Percentiles rank a stretch among this genome's conserved stretches.
Conservation (phyloP, 2,797 vertebrate species). For the Tenualosa ilisha region DNA sequence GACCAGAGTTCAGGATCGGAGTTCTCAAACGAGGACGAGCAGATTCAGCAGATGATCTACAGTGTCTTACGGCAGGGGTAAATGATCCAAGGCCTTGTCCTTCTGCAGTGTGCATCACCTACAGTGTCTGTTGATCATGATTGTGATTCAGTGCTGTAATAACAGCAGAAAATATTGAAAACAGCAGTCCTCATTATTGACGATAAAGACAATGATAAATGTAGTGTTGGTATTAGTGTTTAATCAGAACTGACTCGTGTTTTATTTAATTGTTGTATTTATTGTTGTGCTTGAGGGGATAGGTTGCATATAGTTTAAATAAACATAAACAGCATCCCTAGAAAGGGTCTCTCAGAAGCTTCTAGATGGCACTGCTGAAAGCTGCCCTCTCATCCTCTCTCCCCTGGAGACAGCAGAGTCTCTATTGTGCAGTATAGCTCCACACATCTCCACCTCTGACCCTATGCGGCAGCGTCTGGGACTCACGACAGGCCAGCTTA, state of each 20-base stretch:
- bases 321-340: background rate
- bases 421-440: background rate
- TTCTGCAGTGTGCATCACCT: no score
- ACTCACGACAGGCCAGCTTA: background rate
- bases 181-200: no score
- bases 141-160: no score
- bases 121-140: no score
- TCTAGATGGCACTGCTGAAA: background rate
- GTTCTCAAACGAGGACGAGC: slow-evolving; percentile 76
- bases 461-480: background rate
- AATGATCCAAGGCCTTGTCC: slow-evolving; percentile 21
- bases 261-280: background rate
- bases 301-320: no score
- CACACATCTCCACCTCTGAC: background rate
- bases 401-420: background rate
- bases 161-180: no score
- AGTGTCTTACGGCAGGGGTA: slow-evolving; percentile 89
- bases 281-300: background rate
- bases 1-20: slow-evolving; percentile 82
- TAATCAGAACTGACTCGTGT: background rate
- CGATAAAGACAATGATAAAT: no score
- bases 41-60: slow-evolving; percentile 80
- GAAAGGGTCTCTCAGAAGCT: background rate
- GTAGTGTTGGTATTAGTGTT: background rate
- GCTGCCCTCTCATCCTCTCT: background rate